Base-by-base conservation (phyloP, 1,140 invertebrate species). In the Limonius californicus region DNA sequence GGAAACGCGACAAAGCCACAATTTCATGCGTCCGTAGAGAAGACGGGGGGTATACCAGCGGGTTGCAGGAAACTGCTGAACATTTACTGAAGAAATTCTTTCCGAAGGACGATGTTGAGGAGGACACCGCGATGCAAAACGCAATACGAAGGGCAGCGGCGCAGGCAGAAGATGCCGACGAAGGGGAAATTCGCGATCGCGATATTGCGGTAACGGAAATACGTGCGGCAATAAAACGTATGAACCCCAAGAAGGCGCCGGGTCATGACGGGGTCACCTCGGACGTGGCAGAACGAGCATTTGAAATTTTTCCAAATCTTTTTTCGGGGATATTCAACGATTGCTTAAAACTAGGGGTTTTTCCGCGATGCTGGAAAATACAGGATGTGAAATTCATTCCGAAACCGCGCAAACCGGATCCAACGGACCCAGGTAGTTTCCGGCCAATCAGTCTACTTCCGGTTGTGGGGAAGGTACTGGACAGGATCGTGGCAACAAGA, bases 361-460 rank as follows among this genome's bases (percentile, higher is more conserved):
- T 54, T 54, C 50, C 50, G 8, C 2, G 8, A 11, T 3, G 3
- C 4, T 54, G 50, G 54, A 56, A 56, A 15, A 3, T 18, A 27
- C 54, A 56, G 16, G 6, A 11, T 4, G 54, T 56, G 4, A 14
- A 8, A 15, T 14, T 35, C 9, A 27, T 56, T 3, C 21, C 21
- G 7, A 56, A 56, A 15, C 23, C 54, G 7, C 21, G 54, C 15
- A 27, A 35, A 19, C 6, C 4, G 8, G 27, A 56, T 9, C 2
- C 4, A 11, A 16, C 11, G 7, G 54, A 56, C 30, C 20, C 27
- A 4, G n/a, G 14, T 8, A 56, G 54, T 19, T 27, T 15, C 14
- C 4, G 30, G 30, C 54, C 21, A 4, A 27, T 56, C 16, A 56
- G 54, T 35, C 16, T 56, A 35, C 30, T 56, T 15, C 20, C 54